A percentile compares a stretch with the other conserved stretches of the same genome.
phyloP scores from a whole-genome alignment of 2,113 vertebrate genomes.

The Aplodontia rufa region DNA sequence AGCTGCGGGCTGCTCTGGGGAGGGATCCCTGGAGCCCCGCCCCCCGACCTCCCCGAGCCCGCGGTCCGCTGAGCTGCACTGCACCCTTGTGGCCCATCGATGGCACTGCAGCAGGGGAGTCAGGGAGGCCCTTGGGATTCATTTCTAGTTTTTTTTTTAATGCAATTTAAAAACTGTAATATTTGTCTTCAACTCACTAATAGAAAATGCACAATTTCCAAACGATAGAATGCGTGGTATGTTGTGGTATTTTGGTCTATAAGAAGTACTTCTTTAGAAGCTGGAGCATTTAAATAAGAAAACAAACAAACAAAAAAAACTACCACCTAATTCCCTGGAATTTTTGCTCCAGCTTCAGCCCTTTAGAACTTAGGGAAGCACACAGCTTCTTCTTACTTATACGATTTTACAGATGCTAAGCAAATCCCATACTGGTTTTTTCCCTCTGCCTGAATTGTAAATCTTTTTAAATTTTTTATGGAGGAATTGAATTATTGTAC shows the following conservation, averaged over 20 bases:
- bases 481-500: too few relatives aligned
- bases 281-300: not conserved
- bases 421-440: not conserved
- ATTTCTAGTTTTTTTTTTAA: not conserved
- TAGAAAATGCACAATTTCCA: not conserved
- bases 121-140: not conserved
- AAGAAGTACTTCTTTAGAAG: not conserved
- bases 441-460: not conserved
- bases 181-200: not conserved
- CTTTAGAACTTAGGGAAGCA: not conserved
- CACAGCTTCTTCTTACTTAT: not conserved
- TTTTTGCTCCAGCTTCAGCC: not conserved
- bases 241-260: not conserved
- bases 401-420: not conserved
- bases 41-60: accelerated
- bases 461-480: not conserved
- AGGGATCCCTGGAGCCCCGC: not conserved
- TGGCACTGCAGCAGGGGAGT: not conserved
- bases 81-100: constrained; percentile 15
- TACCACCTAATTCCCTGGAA: not conserved
- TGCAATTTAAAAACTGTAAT: constrained; percentile 9
- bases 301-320: not conserved
- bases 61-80: constrained; percentile 49
- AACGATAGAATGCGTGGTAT: not conserved
- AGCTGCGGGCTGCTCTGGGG: too few relatives aligned